phyloP scores from a whole-genome alignment of 2,797 vertebrate species.

The Siniperca undulata region DNA sequence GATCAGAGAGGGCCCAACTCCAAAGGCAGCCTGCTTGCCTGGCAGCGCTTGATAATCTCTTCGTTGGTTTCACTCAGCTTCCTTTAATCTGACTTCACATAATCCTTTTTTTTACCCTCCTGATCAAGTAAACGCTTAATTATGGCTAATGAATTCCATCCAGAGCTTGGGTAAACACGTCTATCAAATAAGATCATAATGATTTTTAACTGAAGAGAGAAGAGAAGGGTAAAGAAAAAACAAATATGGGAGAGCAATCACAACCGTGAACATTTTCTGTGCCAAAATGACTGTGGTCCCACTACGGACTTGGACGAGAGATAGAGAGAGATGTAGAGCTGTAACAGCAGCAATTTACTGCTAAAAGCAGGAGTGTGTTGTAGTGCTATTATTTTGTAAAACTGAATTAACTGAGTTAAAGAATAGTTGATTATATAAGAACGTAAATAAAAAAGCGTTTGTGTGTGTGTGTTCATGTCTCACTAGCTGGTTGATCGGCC shows the following conservation, averaged over 20 bases:
- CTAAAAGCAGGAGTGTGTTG: slow-evolving; percentile 29
- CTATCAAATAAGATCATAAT: slow-evolving; percentile 82
- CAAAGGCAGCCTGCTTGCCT: slow-evolving; percentile 82
- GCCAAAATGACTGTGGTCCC: slow-evolving; percentile 58
- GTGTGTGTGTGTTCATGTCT: slow-evolving; percentile 3
- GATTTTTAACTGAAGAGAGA: slow-evolving; percentile 75
- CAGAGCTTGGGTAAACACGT: slow-evolving; percentile 84
- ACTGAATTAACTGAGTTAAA: slow-evolving; percentile 48
- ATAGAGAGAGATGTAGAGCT: slow-evolving; percentile 10
- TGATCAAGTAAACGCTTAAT: slow-evolving; percentile 88
- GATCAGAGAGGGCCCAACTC: slow-evolving; percentile 82
- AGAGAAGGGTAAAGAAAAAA: slow-evolving; percentile 28
- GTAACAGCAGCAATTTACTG: slow-evolving; percentile 50
- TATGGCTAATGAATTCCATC: slow-evolving; percentile 86
- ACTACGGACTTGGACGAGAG: slow-evolving; percentile 52
- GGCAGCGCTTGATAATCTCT: slow-evolving; percentile 86
- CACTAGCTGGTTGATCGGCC: slow-evolving; percentile 5
- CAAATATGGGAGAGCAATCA: slow-evolving; percentile 63
- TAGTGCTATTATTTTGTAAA: slow-evolving; percentile 54
- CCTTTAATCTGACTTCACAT: slow-evolving; percentile 87
- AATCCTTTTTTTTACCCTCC: slow-evolving; percentile 82
- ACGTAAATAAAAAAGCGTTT: neutral
- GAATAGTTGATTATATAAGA: neutral
- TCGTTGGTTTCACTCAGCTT: slow-evolving; percentile 79
- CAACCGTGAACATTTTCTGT: slow-evolving; percentile 52